A percentile compares a stretch with the other conserved stretches of the same genome.
Conservation (phyloP, 2,888 invertebrate species). For the Cephus sareptanus region DNA sequence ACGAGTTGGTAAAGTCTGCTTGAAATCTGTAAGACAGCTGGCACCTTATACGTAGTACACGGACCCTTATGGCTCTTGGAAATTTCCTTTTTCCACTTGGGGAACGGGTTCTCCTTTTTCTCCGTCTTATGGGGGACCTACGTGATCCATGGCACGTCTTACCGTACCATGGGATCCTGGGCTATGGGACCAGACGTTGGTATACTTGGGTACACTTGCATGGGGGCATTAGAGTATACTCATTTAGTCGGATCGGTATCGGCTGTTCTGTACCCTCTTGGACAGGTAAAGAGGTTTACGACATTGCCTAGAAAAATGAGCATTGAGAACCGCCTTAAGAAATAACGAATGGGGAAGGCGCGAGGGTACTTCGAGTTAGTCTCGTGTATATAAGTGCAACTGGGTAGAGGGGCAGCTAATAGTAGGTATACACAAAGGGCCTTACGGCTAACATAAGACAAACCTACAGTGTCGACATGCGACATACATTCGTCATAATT, state of each 20-base stretch:
- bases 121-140: neutral
- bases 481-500: slow-evolving; percentile 54
- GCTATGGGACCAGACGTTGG: neutral
- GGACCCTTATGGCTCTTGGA: neutral
- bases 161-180: neutral
- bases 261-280: neutral
- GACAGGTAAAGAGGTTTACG: neutral
- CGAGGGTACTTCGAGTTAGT: neutral
- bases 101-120: neutral
- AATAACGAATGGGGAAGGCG: neutral
- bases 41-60: neutral
- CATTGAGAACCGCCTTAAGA: neutral
- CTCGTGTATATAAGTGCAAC: neutral
- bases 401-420: slow-evolving; percentile 65
- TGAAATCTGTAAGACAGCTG: neutral
- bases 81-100: neutral
- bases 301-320: neutral
- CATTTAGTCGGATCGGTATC: neutral
- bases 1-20: neutral
- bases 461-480: slow-evolving; percentile 10
- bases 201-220: neutral
- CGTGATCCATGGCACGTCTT: neutral
- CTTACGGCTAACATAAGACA: neutral
- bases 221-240: neutral
- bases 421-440: slow-evolving; percentile 39